A percentile compares a stretch with the other conserved stretches of the same genome.
These are phyloP conservation scores for Anniella stebbinsi DNA, from an alignment of 2,797 vertebrate genomes.

Conservation along the genomic window DNA sequence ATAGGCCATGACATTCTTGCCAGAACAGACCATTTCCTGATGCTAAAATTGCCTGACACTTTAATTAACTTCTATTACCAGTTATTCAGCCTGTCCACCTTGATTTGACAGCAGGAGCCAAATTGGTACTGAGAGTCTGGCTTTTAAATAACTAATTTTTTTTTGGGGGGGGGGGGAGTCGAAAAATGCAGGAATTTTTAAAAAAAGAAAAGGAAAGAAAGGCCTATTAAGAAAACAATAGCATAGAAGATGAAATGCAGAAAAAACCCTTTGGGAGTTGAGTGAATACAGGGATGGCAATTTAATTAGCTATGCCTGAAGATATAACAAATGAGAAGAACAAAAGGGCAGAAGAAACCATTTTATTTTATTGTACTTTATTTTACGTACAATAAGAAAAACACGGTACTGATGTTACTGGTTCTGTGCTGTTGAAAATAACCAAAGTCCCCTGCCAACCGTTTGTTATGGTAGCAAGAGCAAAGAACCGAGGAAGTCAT, in stretches of 20 bases:
- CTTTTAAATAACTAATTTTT: slow-evolving; percentile 30
- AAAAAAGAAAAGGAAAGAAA: neutral
- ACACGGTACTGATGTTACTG: neutral
- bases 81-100: slow-evolving; percentile 21
- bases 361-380: neutral
- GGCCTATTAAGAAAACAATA: slow-evolving; percentile 2
- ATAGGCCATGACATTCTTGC: slow-evolving; percentile 7
- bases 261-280: neutral
- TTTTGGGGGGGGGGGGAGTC: neutral
- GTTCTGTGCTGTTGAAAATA: neutral
- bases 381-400: neutral
- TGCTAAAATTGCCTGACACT: slow-evolving; percentile 26
- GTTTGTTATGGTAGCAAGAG: neutral
- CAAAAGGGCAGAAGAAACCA: neutral
- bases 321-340: neutral
- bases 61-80: slow-evolving; percentile 38
- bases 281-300: slow-evolving; percentile 14
- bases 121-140: neutral
- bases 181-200: neutral
- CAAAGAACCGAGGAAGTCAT: neutral
- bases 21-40: slow-evolving; percentile 8
- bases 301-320: slow-evolving; percentile 25
- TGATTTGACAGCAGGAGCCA: slow-evolving; percentile 22
- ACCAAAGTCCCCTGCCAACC: neutral
- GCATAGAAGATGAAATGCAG: neutral